Base-by-base conservation (phyloP, 2,888 invertebrate genomes). In the Cerastoderma edule region DNA sequence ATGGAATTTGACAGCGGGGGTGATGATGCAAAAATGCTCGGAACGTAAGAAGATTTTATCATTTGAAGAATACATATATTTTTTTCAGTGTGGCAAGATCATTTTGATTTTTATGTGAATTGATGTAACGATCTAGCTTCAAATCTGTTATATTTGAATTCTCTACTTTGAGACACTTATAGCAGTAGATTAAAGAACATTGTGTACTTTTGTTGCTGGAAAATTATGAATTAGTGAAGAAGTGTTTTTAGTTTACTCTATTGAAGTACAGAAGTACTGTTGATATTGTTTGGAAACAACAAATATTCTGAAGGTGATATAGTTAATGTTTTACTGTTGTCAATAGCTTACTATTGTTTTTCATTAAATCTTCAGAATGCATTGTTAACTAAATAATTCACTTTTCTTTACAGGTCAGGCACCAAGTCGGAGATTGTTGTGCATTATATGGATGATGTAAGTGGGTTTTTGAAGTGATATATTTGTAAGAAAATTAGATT, bases 401-500 rank as follows among this genome's bases (percentile, higher is more conserved):
- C 8, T 57, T 2, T 60, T 16, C 39, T 35, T 81, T 85, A 56
- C 78, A 90, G 90, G 63, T 82, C 82, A 27, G 89, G 88, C 3
- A 84, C 86, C 10, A 87, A 85, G 69, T 90, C 89, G 19, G 89
- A 90, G 76, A 85, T 88, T 28, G 89, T 89, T 54, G 88, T 89
- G 1, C 88, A 89, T 70, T 85, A 82, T 70, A 84, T 88, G 64
- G 90, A 90, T 89, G 90, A 90, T 80, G 90, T 90, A 77, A 88
- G 90, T 86, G n/a, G n/a, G 1, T 1, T 46, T 46, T 46, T 2
- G 5, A 46, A 46, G 46, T 19, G 16, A 19, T 46, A 46, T 32
- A 10, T 33, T 33, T 19, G 13, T 50, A 6, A 19, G n/a, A 19
- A 22, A 54, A 19, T 50, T 16, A 67, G 24, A 8, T 19, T 22